phyloP scores from a whole-genome alignment of 1,140 invertebrate genomes.

The Cydia fagiglandana region DNA sequence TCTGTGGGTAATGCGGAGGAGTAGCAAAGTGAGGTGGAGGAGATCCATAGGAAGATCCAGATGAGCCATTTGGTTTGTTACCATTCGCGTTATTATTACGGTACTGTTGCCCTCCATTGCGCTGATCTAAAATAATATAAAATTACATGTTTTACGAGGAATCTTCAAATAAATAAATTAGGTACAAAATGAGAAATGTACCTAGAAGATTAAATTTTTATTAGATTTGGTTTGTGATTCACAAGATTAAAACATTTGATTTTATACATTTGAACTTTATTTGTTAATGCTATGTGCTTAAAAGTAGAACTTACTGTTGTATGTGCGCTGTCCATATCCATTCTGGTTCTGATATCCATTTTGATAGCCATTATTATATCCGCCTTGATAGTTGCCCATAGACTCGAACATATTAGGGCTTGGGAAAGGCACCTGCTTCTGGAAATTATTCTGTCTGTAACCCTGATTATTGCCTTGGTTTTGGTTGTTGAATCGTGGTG shows the following conservation, averaged over 20 bases:
- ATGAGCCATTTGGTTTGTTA: conserved; percentile 61
- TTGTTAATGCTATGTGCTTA: conserved; percentile 2
- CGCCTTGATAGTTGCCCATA: conserved; percentile 73
- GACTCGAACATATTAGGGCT: conserved; percentile 74
- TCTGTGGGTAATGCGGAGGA: conserved; percentile 66
- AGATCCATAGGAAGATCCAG: conserved; percentile 69
- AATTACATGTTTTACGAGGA: conserved; percentile 23
- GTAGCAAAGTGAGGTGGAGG: conserved; percentile 70
- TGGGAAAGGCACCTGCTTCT: conserved; percentile 71
- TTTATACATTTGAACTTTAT: neutral
- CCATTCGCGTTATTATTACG: conserved; percentile 63
- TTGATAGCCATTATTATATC: conserved; percentile 75
- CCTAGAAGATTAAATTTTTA: too few species aligned
- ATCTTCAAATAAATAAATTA: conserved; percentile 18
- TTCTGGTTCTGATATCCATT: conserved; percentile 73
- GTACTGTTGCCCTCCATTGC: conserved; percentile 66
- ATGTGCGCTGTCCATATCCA: conserved; percentile 69
- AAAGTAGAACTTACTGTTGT: conserved; percentile 55
- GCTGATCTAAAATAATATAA: conserved; percentile 50
- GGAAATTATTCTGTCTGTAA: conserved; percentile 69
- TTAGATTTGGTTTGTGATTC: too few species aligned
- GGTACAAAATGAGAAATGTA: too few species aligned
- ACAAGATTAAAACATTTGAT: too few species aligned
- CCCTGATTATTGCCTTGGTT: conserved; percentile 62
- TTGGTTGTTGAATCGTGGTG: conserved; percentile 69